Percentiles rank a stretch among this genome's conserved stretches.
Evolutionary conservation across 1,140 invertebrate genomes (phyloP).

Genomic region (Panagrolaimus sp.): DNA sequence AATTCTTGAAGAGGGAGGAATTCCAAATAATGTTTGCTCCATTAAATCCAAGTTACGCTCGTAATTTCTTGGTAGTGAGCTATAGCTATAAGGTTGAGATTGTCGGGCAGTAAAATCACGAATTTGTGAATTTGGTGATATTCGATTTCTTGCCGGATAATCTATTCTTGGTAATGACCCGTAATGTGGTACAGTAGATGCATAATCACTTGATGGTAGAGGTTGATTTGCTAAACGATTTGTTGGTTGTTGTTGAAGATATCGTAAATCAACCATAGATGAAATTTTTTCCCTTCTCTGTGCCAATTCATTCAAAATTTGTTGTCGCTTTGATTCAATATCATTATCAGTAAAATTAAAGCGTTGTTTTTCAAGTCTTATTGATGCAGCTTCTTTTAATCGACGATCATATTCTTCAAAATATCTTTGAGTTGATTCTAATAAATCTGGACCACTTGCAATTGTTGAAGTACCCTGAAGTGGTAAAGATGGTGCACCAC

Average conservation of each 20-base stretch:
- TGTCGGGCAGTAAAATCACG: slow-evolving; percentile 31
- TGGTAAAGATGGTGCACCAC: neutral
- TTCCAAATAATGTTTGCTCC: neutral
- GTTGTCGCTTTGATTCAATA: slow-evolving; percentile 34
- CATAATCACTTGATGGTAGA: slow-evolving; percentile 7
- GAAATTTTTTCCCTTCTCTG: slow-evolving; percentile 35
- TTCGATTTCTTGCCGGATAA: slow-evolving; percentile 20
- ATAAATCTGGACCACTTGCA: slow-evolving; percentile 29
- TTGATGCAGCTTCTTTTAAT: slow-evolving; percentile 29
- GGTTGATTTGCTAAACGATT: neutral
- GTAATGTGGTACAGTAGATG: slow-evolving; percentile 33
- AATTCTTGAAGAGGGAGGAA: no score
- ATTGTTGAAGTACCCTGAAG: slow-evolving; percentile 12
- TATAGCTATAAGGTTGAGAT: slow-evolving; percentile 36
- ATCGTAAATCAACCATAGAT: slow-evolving; percentile 33
- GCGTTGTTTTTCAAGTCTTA: slow-evolving; percentile 16
- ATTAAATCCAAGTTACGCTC: slow-evolving; percentile 33
- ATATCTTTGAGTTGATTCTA: slow-evolving; percentile 41
- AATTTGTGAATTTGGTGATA: slow-evolving; percentile 13
- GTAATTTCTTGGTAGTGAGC: slow-evolving; percentile 53
- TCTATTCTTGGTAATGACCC: slow-evolving; percentile 41
- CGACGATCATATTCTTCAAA: slow-evolving; percentile 48
- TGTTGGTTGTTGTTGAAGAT: slow-evolving; percentile 16
- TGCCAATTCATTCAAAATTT: slow-evolving; percentile 48
- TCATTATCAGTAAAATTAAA: slow-evolving; percentile 30